Evolutionary conservation across 2,888 invertebrate species (phyloP), one percentile per base, ranked within the genome.

Genomic region (Caenorhabditis parvicauda): DNA sequence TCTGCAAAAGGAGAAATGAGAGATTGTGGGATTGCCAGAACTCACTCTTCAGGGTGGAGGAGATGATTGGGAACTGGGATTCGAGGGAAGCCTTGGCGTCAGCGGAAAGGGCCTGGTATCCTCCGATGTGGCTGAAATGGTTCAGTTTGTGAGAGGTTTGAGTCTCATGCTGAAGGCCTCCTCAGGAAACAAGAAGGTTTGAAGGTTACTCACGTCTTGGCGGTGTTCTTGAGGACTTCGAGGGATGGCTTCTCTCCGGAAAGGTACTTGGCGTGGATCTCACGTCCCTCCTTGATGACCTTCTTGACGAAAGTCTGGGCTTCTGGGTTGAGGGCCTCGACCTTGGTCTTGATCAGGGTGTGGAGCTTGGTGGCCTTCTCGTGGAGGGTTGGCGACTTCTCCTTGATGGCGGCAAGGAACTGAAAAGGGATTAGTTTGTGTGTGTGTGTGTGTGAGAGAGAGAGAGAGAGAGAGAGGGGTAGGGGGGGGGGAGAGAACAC

Each of bases 61-160:
- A 72, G 56, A 77, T 67, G 59, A 79, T 74, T 52, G 77, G 77
- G 75, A 79, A 64, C 48, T 75, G 49, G 21, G 37, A 44, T 59
- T 67, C 57, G 73, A 70, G 70, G 48, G 74, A 51, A 45, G 43
- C 65, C 67, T 79, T 77, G 57, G 76, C 67, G 17, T 61, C 74
- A 1, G 71, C 69, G 43, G 69, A 60, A 22, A 77, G 68, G 1
- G 59, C 67, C 61, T 77, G 59, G 72, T 66, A 77, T 35, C 59
- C 59, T 29, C 49, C 59, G 50, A 66, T 56, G 58, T 70, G 44
- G 22, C n/a, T n/a, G n/a, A n/a, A n/a, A n/a, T n/a, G n/a, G n/a
- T n/a, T n/a, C n/a, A n/a, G n/a, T n/a, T n/a, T n/a, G n/a, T n/a
- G n/a, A n/a, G n/a, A n/a, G n/a, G n/a, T n/a, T n/a, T n/a, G n/a